These are phyloP conservation scores for Cottus gobio DNA, from an alignment of 2,113 vertebrate genomes.

Conservation along the genomic window DNA sequence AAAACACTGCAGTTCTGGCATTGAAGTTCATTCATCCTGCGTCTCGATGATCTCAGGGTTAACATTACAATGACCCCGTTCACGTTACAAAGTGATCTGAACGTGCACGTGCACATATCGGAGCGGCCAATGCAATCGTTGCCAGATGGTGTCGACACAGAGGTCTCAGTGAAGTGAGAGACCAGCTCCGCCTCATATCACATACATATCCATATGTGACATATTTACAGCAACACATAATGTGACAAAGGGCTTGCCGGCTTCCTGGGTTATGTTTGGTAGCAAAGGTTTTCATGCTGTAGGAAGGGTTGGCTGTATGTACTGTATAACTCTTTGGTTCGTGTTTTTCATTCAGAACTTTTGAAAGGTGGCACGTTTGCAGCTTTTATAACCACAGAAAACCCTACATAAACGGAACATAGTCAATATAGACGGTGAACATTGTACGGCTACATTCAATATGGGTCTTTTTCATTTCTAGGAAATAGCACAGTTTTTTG, in stretches of 20 bases:
- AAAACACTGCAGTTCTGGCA: not conserved
- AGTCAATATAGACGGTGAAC: not conserved
- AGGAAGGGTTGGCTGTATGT: not conserved
- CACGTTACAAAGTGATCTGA: not conserved
- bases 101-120: not conserved
- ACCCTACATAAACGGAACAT: too few relatives aligned
- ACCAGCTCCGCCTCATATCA: not conserved
- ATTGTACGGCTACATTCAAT: too few relatives aligned
- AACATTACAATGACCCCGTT: not conserved
- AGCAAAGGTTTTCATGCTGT: not conserved
- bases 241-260: not conserved
- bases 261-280: not conserved
- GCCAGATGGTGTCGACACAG: not conserved
- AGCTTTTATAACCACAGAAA: not conserved
- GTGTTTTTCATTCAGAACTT: not conserved
- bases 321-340: not conserved
- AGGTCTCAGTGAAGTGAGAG: not conserved
- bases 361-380: not conserved
- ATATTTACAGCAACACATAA: too few relatives aligned
- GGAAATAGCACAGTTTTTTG: not conserved
- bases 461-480: not conserved
- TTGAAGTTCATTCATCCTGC: not conserved
- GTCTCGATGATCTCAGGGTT: not conserved
- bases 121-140: not conserved
- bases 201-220: too few relatives aligned